phyloP scores from a whole-genome alignment of 2,113 vertebrate genomes.

The Aphelocoma coerulescens region DNA sequence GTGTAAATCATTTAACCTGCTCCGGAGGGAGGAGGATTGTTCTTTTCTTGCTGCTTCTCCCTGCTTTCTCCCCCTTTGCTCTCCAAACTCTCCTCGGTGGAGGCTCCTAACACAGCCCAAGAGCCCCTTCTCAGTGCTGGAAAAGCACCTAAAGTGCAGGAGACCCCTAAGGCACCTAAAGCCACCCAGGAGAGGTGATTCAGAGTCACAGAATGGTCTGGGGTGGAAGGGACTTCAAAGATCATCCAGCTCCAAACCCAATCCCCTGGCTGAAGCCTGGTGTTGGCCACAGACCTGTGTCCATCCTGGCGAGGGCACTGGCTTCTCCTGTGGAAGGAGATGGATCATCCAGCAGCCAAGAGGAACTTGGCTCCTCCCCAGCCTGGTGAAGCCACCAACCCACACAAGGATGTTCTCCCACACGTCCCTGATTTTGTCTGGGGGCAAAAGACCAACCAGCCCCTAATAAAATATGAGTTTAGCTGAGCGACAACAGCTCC shows the following conservation, averaged over 20 bases:
- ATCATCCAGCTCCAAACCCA: not conserved
- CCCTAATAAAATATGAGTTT: not conserved
- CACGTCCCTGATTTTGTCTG: not conserved
- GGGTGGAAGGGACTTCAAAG: not conserved
- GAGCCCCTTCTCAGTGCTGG: not conserved
- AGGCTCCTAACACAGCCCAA: not conserved
- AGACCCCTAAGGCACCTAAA: not conserved
- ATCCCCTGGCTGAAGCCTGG: not conserved
- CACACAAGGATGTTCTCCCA: not conserved
- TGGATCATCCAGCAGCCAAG: not conserved
- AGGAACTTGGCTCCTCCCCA: not conserved
- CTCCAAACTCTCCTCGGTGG: not conserved
- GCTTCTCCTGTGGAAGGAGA: not conserved
- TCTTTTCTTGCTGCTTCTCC: not conserved
- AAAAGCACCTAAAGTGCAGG: not conserved
- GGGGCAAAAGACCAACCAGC: not conserved
- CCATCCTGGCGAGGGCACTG: not conserved
- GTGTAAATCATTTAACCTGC: conserved; percentile 2
- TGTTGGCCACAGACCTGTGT: fast-evolving
- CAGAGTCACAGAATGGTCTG: not conserved
- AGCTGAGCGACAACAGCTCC: not conserved
- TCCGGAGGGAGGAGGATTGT: not conserved
- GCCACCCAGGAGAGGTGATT: not conserved
- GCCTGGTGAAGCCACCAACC: not conserved
- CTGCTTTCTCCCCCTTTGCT: not conserved